Evolutionary conservation across 2,797 vertebrate genomes (phyloP).

Genomic region (Ambastaia sidthimunki): DNA sequence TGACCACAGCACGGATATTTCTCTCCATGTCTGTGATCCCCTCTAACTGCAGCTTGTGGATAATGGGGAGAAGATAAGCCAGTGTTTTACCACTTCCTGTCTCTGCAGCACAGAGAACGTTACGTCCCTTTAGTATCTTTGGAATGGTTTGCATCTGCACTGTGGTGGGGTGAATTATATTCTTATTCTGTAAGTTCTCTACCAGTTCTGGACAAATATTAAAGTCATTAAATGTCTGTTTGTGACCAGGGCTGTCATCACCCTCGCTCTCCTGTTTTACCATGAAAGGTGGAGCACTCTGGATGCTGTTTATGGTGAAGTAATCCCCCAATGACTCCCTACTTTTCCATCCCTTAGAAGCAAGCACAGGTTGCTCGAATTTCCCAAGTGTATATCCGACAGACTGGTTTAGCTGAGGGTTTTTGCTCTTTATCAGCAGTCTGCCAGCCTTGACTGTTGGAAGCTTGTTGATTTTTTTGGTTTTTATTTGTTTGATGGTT

Average conservation of each 20-base stretch:
- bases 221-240: constrained; percentile 68
- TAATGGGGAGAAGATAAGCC: constrained; percentile 86
- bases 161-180: constrained; percentile 79
- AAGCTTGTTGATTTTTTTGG: constrained; percentile 35
- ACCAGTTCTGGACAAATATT: constrained; percentile 69
- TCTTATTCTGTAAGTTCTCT: constrained; percentile 64
- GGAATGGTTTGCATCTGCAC: constrained; percentile 86
- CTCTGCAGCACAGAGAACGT: constrained; percentile 85
- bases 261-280: constrained; percentile 15
- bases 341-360: constrained; percentile 89
- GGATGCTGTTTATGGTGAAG: constrained; percentile 84
- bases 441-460: constrained; percentile 73
- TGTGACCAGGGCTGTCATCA: not conserved
- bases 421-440: constrained; percentile 83
- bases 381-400: constrained; percentile 77
- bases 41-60: constrained; percentile 75
- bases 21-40: not conserved
- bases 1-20: constrained; percentile 72
- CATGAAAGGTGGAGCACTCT: constrained; percentile 67
- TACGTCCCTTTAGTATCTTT: constrained; percentile 80
- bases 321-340: constrained; percentile 81
- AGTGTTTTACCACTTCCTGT: constrained; percentile 94
- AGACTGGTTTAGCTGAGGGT: constrained; percentile 82
- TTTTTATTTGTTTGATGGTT: constrained; percentile 62
- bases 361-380: constrained; percentile 81